These are phyloP conservation scores for Macropodus opercularis DNA, from an alignment of 2,797 vertebrate species.

Conservation along the genomic window DNA sequence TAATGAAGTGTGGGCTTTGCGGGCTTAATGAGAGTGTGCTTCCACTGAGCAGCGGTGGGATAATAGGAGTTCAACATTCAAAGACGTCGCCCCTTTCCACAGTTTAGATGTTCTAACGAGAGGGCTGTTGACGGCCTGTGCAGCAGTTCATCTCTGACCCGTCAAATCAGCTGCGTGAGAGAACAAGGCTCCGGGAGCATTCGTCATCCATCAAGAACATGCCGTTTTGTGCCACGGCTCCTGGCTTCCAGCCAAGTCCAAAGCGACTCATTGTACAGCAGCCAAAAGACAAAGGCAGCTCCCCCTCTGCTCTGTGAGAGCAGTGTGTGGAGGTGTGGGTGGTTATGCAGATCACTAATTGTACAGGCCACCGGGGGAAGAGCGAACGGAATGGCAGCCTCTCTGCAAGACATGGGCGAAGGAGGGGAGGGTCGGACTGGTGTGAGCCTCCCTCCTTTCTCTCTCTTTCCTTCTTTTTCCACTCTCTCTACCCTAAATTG, in stretches of 20 bases:
- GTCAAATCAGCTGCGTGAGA: conserved; percentile 56
- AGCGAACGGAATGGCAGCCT: conserved; percentile 72
- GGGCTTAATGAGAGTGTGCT: conserved; percentile 66
- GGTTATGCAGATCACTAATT: conserved; percentile 81
- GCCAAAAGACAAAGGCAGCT: conserved; percentile 78
- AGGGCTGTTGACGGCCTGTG: conserved; percentile 25
- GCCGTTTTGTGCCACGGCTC: conserved; percentile 57
- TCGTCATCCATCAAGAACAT: conserved; percentile 65
- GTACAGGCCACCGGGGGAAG: conserved; percentile 75
- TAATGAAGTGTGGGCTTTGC: conserved; percentile 78
- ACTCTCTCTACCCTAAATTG: conserved; percentile 83
- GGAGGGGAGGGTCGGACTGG: conserved; percentile 71
- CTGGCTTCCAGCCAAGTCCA: conserved; percentile 72
- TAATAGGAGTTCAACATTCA: conserved; percentile 52
- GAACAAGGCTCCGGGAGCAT: conserved; percentile 63
- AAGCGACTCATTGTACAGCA: conserved; percentile 70
- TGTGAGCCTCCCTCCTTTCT: conserved; percentile 72
- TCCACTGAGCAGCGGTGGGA: conserved; percentile 51
- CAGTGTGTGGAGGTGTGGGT: conserved; percentile 74
- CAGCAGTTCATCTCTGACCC: conserved; percentile 57
- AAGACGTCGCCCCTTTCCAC: conserved; percentile 45
- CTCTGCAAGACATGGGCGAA: conserved; percentile 75
- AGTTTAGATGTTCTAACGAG: conserved; percentile 48
- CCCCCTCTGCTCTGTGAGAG: conserved; percentile 60
- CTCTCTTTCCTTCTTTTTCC: conserved; percentile 54